Conservation (phyloP, 2,888 invertebrate species). For the Epirrhoe alternata region DNA sequence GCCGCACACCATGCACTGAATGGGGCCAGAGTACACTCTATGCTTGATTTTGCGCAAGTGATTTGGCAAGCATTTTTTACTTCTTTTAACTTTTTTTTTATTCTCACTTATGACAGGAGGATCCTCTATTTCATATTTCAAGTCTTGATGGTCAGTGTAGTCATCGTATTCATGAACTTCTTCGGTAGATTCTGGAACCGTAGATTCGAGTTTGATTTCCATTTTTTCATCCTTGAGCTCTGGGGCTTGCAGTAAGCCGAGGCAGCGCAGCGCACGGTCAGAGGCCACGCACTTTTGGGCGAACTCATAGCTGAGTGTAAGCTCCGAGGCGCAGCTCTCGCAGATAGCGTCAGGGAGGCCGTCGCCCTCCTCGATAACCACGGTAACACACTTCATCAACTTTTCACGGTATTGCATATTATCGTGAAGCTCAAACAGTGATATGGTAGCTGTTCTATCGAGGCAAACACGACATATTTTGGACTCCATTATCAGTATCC, state of each 20-base stretch:
- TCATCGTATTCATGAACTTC: constrained; percentile 11
- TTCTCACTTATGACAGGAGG: constrained; percentile 8
- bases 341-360: constrained; percentile 71
- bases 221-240: constrained; percentile 33
- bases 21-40: constrained; percentile 34
- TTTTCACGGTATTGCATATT: constrained; percentile 64
- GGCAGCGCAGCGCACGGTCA: constrained; percentile 54
- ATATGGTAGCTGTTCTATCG: constrained; percentile 61
- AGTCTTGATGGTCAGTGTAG: constrained; percentile 10
- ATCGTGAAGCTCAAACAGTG: constrained; percentile 64
- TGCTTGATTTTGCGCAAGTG: constrained; percentile 34
- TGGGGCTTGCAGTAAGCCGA: constrained; percentile 42
- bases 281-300: constrained; percentile 43
- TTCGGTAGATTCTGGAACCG: constrained; percentile 4
- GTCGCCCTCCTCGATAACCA: constrained; percentile 65
- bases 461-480: constrained; percentile 73
- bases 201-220: constrained; percentile 51
- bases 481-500: constrained; percentile 40
- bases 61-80: constrained; percentile 23
- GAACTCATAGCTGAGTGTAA: constrained; percentile 65
- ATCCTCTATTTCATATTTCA: constrained; percentile 11
- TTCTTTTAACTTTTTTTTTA: constrained; percentile 8
- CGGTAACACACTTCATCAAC: constrained; percentile 67
- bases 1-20: constrained; percentile 39
- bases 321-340: constrained; percentile 61